Conservation (phyloP, 2,797 vertebrate genomes). For the Morus bassanus region DNA sequence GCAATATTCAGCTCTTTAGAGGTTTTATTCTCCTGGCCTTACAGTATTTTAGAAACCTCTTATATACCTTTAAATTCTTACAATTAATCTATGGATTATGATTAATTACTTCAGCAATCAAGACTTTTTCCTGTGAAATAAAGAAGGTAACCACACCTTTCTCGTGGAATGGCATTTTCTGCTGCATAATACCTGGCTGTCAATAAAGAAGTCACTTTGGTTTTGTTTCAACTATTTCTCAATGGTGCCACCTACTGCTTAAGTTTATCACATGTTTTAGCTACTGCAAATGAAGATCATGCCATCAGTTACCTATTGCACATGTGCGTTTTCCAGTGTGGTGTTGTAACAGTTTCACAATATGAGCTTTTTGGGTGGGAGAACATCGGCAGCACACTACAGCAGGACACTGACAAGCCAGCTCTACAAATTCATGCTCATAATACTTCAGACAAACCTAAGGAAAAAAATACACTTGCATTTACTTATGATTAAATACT, state of each 20-base stretch:
- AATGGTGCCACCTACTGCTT: not conserved
- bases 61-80: not conserved
- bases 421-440: slow-evolving; percentile 94
- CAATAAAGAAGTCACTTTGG: not conserved
- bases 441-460: slow-evolving; percentile 95
- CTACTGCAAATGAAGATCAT: not conserved
- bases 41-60: not conserved
- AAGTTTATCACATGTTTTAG: not conserved
- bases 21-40: not conserved
- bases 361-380: slow-evolving; percentile 95
- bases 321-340: slow-evolving; percentile 91
- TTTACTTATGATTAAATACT: not conserved
- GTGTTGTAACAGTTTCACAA: slow-evolving; percentile 89
- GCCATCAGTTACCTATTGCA: slow-evolving; percentile 85
- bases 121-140: not conserved
- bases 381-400: slow-evolving; percentile 98
- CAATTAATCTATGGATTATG: not conserved
- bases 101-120: not conserved
- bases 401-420: slow-evolving; percentile 95
- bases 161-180: not conserved
- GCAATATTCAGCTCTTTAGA: slow-evolving; percentile 35
- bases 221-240: not conserved
- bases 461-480: not conserved
- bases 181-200: not conserved
- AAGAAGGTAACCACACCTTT: not conserved